Evolutionary conservation across 2,797 vertebrate species (phyloP), one percentile per base, ranked within the genome.

Genomic region (Eidolon dupreanum): DNA sequence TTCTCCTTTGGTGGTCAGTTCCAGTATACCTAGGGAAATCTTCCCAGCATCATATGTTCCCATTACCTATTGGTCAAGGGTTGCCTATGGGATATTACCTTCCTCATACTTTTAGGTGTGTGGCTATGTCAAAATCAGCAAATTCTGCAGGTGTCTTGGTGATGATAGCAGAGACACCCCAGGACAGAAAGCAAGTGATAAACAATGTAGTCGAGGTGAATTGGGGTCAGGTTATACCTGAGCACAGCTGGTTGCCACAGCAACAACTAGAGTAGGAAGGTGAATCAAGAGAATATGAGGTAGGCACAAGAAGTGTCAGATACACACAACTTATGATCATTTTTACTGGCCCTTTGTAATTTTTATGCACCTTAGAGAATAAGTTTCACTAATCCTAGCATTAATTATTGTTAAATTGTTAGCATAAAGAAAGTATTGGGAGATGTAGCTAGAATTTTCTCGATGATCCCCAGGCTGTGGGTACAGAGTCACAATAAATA

Each of bases 181-280:
- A 86, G 17, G 68, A 66, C 38, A 43, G 74, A 97, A 65, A 74
- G 43, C 57, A 90, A 41, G 51, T 38, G 66, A 63, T 49, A 51
- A 73, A 71, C 41, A 9, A 19, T 59, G 16, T 6, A 24, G 2
- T 6, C 12, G 61, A 84, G 28, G 75, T 19, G 24, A 57, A 57
- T 6, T 10, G 6, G 2, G 3, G 3, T 79, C 92, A 82, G 33
- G 22, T 49, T 70, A 81, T 36, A 65, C 65, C n/a, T 31, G 75
- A 81, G 66, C 71, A 93, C 59, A 85, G 22, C 61, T 90, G 75
- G 55, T 90, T 95, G 15, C 73, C 82, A 95, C 10, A 90, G 95
- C 78, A 92, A 95, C 53, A 53, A 36, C 31, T 22, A 71, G 36
- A 63, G 22, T 31, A 49, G 43, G 85, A 77, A 65, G 46, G 36